Percentiles rank a stretch among this genome's conserved stretches.
Conservation (phyloP, 2,113 vertebrate species). For the Lophius piscatorius region DNA sequence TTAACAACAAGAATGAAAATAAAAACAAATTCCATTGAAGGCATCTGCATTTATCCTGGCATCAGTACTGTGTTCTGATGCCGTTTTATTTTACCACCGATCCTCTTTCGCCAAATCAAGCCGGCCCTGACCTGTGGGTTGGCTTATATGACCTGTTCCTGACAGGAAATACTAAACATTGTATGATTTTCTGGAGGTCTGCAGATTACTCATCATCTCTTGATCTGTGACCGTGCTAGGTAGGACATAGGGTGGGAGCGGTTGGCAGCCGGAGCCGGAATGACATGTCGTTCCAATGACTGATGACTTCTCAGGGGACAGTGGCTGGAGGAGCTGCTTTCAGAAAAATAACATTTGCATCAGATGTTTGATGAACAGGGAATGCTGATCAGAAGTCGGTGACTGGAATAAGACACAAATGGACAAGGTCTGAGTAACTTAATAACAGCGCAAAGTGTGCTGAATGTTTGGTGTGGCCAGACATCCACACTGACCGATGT, state of each 20-base stretch:
- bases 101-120: slow-evolving; percentile 31
- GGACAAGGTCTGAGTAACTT: too few relatives aligned
- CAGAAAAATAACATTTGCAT: neutral
- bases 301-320: slow-evolving; percentile 4
- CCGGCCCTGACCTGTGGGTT: slow-evolving; percentile 33
- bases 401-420: too few relatives aligned
- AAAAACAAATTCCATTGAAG: too few relatives aligned
- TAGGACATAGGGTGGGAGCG: neutral
- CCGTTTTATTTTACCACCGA: slow-evolving; percentile 30
- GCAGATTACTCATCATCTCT: slow-evolving; percentile 42
- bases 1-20: too few relatives aligned
- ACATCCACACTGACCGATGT: too few relatives aligned
- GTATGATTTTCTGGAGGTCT: slow-evolving; percentile 46
- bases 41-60: neutral
- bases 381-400: too few relatives aligned
- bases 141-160: slow-evolving; percentile 28
- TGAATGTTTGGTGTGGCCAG: too few relatives aligned
- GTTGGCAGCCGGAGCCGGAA: slow-evolving; percentile 6
- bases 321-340: neutral
- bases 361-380: too few relatives aligned
- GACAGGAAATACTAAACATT: slow-evolving; percentile 29
- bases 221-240: slow-evolving; percentile 27
- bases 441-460: too few relatives aligned
- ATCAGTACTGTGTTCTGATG: slow-evolving; percentile 7
- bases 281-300: slow-evolving; percentile 1